phyloP scores from a whole-genome alignment of 2,113 vertebrate genomes.

The Thamnaconus septentrionalis region DNA sequence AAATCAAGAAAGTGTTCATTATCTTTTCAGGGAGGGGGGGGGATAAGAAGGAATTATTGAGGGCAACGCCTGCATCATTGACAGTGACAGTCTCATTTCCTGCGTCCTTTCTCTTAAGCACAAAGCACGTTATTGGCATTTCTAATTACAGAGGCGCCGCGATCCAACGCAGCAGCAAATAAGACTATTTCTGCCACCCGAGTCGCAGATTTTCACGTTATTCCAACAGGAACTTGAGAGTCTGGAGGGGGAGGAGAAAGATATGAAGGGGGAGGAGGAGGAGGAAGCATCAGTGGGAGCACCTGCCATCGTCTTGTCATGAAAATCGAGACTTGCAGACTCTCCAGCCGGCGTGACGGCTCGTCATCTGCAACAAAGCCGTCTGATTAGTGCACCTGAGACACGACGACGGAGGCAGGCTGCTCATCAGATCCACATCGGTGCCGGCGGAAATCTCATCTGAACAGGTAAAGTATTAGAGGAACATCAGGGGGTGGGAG shows the following conservation, averaged over 20 bases:
- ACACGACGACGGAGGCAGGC: too few species aligned
- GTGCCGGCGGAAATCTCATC: too few species aligned
- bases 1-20: conserved; percentile 65
- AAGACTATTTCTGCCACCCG: too few species aligned
- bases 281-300: conserved; percentile 36
- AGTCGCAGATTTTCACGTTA: too few species aligned
- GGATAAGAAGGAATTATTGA: conserved; percentile 26
- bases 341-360: conserved; percentile 5
- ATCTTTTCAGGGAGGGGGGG: conserved; percentile 35
- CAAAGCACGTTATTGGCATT: conserved; percentile 66
- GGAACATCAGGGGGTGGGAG: too few species aligned
- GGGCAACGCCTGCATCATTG: conserved; percentile 64
- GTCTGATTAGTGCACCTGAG: too few species aligned
- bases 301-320: conserved; percentile 32
- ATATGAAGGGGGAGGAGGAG: background rate
- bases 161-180: too few species aligned
- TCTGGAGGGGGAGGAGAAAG: too few species aligned
- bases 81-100: conserved; percentile 71
- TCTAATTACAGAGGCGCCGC: conserved; percentile 51
- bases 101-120: conserved; percentile 63
- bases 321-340: conserved; percentile 38
- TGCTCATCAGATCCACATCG: too few species aligned
- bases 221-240: too few species aligned
- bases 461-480: too few species aligned
- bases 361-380: background rate